Evolutionary conservation across 2,113 vertebrate genomes (phyloP).

Genomic region (Toxostoma redivivum): DNA sequence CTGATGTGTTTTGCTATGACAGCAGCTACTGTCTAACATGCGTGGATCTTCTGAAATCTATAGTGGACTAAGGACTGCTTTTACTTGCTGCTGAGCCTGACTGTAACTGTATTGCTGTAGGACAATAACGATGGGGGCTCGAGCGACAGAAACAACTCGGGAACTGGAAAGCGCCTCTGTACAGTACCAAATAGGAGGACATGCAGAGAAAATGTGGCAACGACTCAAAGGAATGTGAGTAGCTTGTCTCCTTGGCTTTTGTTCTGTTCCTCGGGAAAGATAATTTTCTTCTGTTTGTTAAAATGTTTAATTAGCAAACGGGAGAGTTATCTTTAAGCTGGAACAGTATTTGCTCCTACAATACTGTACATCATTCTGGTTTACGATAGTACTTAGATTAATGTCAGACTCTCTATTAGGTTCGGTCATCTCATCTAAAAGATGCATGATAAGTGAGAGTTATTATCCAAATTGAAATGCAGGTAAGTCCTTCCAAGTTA

Average conservation of each 20-base stretch:
- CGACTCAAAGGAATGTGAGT: conserved; percentile 85
- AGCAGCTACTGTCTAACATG: conserved; percentile 56
- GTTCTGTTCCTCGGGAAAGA: not conserved
- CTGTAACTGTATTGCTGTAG: conserved; percentile 68
- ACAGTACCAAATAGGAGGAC: conserved; percentile 77
- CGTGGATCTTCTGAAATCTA: conserved; percentile 44
- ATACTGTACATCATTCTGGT: not conserved
- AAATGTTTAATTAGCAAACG: not conserved
- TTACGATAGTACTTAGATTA: not conserved
- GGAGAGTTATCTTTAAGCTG: not conserved
- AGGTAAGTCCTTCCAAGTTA: conserved; percentile 14
- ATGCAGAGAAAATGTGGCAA: conserved; percentile 82
- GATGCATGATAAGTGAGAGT: not conserved
- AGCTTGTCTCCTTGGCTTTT: conserved; percentile 54
- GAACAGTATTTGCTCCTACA: not conserved
- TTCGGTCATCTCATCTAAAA: not conserved
- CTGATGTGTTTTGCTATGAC: conserved; percentile 50
- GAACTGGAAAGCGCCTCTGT: conserved; percentile 72
- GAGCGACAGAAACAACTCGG: conserved; percentile 65
- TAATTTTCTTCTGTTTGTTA: conserved; percentile 27
- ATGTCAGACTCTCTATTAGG: not conserved
- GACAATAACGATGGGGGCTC: conserved; percentile 75
- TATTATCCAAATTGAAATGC: not conserved
- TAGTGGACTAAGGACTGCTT: conserved; percentile 69
- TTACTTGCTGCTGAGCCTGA: conserved; percentile 67